A percentile compares a stretch with the other conserved stretches of the same genome.
Evolutionary conservation across 2,888 invertebrate species (phyloP).

Genomic region (Phortica magna): DNA sequence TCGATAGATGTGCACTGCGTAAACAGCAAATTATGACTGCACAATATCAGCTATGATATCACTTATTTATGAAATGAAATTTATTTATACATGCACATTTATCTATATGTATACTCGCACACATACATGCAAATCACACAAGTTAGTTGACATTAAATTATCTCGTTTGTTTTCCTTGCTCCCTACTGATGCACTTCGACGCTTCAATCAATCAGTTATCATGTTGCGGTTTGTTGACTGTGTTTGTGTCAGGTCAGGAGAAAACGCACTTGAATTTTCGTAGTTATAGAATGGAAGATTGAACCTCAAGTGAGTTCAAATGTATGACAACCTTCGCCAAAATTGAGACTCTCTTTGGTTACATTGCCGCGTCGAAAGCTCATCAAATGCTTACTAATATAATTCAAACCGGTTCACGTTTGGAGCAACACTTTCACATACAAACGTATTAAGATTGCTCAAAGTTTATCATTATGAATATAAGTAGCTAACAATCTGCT

Average conservation of each 20-base stretch:
- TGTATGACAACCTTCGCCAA: no score
- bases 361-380: no score
- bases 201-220: neutral
- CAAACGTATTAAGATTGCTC: no score
- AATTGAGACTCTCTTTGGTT: no score
- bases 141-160: neutral
- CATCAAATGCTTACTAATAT: no score
- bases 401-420: no score
- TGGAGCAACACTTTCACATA: no score
- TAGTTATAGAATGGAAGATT: no score
- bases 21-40: neutral
- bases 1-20: slow-evolving; percentile 26
- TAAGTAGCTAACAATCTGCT: no score
- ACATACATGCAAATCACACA: neutral
- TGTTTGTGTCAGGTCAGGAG: neutral
- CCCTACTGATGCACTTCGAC: neutral
- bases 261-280: neutral
- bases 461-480: no score
- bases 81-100: neutral
- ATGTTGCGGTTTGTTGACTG: neutral
- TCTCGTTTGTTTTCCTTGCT: neutral
- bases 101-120: neutral
- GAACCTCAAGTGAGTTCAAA: no score
- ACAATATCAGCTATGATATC: neutral
- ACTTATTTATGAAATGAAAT: neutral